Evolutionary conservation across 2,797 vertebrate genomes (phyloP), one percentile per base, ranked within the genome.

Genomic region (Columba guinea): DNA sequence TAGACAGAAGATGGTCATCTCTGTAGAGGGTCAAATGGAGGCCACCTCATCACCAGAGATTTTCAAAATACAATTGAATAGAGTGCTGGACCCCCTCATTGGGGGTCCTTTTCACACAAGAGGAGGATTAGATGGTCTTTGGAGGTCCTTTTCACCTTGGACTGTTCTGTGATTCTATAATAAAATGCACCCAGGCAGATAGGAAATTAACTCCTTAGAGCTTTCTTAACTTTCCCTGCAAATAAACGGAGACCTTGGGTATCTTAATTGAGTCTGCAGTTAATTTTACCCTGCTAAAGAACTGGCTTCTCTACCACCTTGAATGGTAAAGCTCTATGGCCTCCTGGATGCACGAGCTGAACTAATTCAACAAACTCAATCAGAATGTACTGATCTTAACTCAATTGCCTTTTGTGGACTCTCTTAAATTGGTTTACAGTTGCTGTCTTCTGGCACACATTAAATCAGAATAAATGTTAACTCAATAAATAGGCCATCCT

Each of bases 401-500:
- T 77, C 51, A 91, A 4, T 30, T 71, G 52, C 34, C 39, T 89
- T 91, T 49, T 74, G 84, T n/a, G 21, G 21, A n/a, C 28, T 84
- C 7, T 62, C 58, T 84, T 58, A 55, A 69, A 77, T 1, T 62
- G 24, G 37, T 89, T 92, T 92, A 84, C 15, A 75, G 77, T 58
- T 86, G 65, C 63, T 81, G 58, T 73, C 59, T 67, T 76, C 64
- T 94, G 74, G 70, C 65, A 75, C 39, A 81, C 22, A 20, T 86
- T 78, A 73, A 78, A 62, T 84, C 58, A 88, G n/a, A 62, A 73
- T 53, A 86, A 88, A 88, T 35, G 59, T 39, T 88, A 75, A 70
- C 44, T 84, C 76, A 95, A 90, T 75, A 92, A 94, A 90, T 34
- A 94, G 34, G 9, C 28, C 44, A 84, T 53, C 28, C 34, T 65